Evolutionary conservation across 1,140 invertebrate species (phyloP), one percentile per base, ranked within the genome.

Genomic region (Aculops lycopersici): DNA sequence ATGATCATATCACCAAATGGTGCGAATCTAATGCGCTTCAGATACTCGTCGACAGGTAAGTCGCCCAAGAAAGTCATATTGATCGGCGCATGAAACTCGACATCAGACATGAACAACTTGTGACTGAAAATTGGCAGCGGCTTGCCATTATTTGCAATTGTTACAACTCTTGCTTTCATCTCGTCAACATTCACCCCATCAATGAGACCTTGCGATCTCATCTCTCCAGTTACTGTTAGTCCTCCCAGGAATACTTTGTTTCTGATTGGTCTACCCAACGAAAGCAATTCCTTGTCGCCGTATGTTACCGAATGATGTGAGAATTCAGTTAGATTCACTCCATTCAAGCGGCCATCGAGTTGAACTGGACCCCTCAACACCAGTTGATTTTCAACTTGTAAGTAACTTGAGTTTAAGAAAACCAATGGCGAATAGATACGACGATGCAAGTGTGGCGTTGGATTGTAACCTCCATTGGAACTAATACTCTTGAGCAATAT

Each of bases 91-190:
- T 41, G 3, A 36, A 41, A 41, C 17, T 15, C 35, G 3, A 36
- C 21, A 4, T 35, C 18, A 38, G 5, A 5, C 5, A 21, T 41
- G 17, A 40, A 41, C 20, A 21, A 16, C 21, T 41, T 41, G 36
- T 15, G 4, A 16, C 17, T n/a, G 17, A 13, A 41, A 4, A 41
- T 38, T 37, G 14, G 21, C 16, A 38, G 21, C 13, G 3, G 3
- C n/a, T 31, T n/a, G 24, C 8, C 21, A 41, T 41, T 36, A n/a
- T n/a, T n/a, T n/a, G n/a, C n/a, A 3, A 41, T 4, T 16, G 31
- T 41, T 3, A 41, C 40, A 4, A 41, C 40, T n/a, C 21, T 36
- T 4, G 40, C 20, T 17, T 36, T 41, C 21, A 41, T 37, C 16
- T 40, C 35, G 17, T 36, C n/a, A 13, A 41, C 13, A 17, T 38